phyloP scores from a whole-genome alignment of 2,797 vertebrate genomes.

The Danio kyathit region DNA sequence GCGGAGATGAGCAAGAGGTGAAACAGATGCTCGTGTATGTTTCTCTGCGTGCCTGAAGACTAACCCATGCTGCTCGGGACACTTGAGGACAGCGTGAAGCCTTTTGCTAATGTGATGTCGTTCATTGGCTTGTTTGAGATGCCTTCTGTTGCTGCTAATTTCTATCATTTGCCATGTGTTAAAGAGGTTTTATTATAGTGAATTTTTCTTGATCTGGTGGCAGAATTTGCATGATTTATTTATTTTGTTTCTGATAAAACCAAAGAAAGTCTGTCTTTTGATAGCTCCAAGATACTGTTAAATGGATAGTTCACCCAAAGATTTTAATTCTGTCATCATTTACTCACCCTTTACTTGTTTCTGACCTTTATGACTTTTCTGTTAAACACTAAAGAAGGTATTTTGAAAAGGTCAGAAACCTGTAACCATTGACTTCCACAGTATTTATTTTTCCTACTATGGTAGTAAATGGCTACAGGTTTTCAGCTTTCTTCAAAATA shows the following conservation, averaged over 20 bases:
- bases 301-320: too few species aligned
- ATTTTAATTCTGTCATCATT: too few species aligned
- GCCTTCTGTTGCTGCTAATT: constrained; percentile 25
- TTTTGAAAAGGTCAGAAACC: too few species aligned
- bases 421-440: too few species aligned
- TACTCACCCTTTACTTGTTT: too few species aligned
- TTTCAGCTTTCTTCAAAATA: too few species aligned
- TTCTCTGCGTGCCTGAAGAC: background rate
- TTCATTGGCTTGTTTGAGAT: constrained; percentile 18
- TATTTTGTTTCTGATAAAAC: background rate
- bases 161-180: constrained; percentile 25
- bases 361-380: too few species aligned
- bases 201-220: constrained; percentile 12
- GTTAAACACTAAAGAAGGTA: too few species aligned
- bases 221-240: background rate
- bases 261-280: background rate
- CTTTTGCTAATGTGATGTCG: background rate
- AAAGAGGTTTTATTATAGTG: background rate
- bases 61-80: constrained; percentile 40
- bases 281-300: background rate
- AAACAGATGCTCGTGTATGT: constrained; percentile 1
- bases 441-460: too few species aligned
- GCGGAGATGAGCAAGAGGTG: constrained; percentile 65
- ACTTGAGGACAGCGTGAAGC: constrained; percentile 32
- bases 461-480: too few species aligned